A percentile compares a stretch with the other conserved stretches of the same genome.
Evolutionary conservation across 2,113 vertebrate genomes (phyloP).

Genomic region (Rynchops niger): DNA sequence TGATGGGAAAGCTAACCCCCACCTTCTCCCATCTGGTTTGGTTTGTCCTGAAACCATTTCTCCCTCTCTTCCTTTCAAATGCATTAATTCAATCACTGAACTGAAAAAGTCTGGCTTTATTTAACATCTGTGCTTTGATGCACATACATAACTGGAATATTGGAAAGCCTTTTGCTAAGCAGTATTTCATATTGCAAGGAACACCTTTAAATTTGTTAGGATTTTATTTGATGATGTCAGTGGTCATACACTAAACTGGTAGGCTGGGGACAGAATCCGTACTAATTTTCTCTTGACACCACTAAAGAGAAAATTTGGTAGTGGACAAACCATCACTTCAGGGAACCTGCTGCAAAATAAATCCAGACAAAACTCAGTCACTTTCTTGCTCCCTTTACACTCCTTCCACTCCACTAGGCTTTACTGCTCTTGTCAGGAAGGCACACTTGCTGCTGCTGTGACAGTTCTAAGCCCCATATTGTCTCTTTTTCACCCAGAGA

Average conservation of each 20-base stretch:
- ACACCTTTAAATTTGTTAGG: background rate
- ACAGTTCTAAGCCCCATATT: background rate
- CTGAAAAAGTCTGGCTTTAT: slow-evolving; percentile 16
- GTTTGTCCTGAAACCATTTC: slow-evolving; percentile 50
- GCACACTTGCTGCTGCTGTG: background rate
- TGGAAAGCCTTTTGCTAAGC: background rate
- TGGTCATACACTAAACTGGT: background rate
- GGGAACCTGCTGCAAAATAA: background rate
- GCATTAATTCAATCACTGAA: slow-evolving; percentile 27
- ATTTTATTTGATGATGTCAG: background rate
- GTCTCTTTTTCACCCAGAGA: background rate
- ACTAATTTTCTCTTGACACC: background rate
- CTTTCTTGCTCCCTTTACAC: background rate
- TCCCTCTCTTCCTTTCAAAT: background rate
- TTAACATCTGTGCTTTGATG: slow-evolving; percentile 48
- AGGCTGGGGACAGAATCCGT: background rate
- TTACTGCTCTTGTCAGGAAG: background rate
- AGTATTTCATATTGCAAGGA: background rate
- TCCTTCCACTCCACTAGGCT: background rate
- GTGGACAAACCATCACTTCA: background rate
- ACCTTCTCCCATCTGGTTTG: slow-evolving; percentile 35
- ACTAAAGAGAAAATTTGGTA: background rate
- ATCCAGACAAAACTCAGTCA: background rate
- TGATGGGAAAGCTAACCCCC: background rate
- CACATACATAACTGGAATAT: background rate